These are phyloP conservation scores for Sphinx pinastri DNA, from an alignment of 2,888 invertebrate species.

Conservation along the genomic window DNA sequence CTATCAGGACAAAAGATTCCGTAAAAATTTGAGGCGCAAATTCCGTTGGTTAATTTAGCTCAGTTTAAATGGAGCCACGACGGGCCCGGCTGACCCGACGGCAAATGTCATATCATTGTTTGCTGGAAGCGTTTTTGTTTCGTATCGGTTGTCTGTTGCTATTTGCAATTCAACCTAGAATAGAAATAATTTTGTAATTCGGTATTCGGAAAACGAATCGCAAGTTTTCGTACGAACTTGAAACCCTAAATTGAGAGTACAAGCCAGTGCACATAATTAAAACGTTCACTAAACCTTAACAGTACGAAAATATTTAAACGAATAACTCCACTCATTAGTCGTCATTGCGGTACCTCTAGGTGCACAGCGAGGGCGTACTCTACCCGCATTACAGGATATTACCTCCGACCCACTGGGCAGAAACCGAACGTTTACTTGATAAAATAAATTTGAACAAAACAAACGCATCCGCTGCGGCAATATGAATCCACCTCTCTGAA, in stretches of 20 bases:
- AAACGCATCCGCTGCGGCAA: constrained; percentile 79
- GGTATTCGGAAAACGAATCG: not conserved
- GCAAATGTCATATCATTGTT: constrained; percentile 22
- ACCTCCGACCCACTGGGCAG: constrained; percentile 71
- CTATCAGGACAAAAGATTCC: not conserved
- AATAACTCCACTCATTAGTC: constrained; percentile 76
- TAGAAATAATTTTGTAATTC: constrained; percentile 17
- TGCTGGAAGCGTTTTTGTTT: constrained; percentile 13
- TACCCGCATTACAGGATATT: constrained; percentile 75
- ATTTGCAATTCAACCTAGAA: constrained; percentile 7
- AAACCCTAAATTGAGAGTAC: constrained; percentile 25
- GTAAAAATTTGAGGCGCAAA: not conserved
- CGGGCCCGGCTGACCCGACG: constrained; percentile 12
- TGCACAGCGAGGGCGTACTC: constrained; percentile 44
- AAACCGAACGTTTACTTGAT: constrained; percentile 81
- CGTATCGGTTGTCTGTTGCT: not conserved
- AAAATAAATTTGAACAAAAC: constrained; percentile 83
- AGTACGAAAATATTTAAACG: constrained; percentile 71
- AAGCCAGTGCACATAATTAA: constrained; percentile 41
- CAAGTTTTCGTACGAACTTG: not conserved
- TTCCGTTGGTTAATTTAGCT: constrained; percentile 15
- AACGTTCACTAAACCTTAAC: constrained; percentile 55
- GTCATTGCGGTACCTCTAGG: constrained; percentile 44
- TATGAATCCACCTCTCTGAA: constrained; percentile 81
- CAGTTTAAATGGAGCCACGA: constrained; percentile 8